Evolutionary conservation across 2,113 vertebrate genomes (phyloP), one percentile per base, ranked within the genome.

Genomic region (Dicaeum eximium): DNA sequence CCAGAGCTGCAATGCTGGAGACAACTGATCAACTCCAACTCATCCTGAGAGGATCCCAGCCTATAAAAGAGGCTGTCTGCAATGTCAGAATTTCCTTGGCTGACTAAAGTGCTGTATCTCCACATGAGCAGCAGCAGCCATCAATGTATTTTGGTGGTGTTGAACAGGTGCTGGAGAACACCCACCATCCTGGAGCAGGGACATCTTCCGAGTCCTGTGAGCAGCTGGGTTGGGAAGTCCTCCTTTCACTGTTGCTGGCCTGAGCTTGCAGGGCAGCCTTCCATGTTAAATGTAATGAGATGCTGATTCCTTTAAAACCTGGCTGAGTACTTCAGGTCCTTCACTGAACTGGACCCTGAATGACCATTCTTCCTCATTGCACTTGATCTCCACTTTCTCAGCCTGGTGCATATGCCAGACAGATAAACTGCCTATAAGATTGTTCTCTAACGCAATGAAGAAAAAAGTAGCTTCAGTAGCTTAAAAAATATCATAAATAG

Each of bases 151-250:
- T 69, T 65, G n/a, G 22, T 27, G 2, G 0, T 45, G 77, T 16
- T 51, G 54, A 57, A 69, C 37, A 30, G 0, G 1, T 45, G 35
- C 20, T 2, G 4, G 57, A 69, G 25, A 72, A 14, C 35, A 48
- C 17, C 10, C 9, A 15, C 23, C 20, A 31, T 31, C 42, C 50
- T 40, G 37, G 42, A 62, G 35, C 25, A 65, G n/a, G 37, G n/a
- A 65, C 1, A 14, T 47, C 24, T 54, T 50, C n/a, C 0, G 0
- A 30, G 38, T 21, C 33, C 35, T 1, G 0, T 31, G 27, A 77
- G n/a, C 28, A 53, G 11, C 58, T 37, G n/a, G 25, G 17, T 28
- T 50, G 78, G 69, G n/a, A 85, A 79, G 51, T 61, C 18, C 37
- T 88, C 60, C 17, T 72, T 72, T 35, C 17, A 9, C 45, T 25